Percentiles rank a stretch among this genome's conserved stretches.
phyloP scores from a whole-genome alignment of 2,888 invertebrate genomes.

The Campoplex capitator region DNA sequence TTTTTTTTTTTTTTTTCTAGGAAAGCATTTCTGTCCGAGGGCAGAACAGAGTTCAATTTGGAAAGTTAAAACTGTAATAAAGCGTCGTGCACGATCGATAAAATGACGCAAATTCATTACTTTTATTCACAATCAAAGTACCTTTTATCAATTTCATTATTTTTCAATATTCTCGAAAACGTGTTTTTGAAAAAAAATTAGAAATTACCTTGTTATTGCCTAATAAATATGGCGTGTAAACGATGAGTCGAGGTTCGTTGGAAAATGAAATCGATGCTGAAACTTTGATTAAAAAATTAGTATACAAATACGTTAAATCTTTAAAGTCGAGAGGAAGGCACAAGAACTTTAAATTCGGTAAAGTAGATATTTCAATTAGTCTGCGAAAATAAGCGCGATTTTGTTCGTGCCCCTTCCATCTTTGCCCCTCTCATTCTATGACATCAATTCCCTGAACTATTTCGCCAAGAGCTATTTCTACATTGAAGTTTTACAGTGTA shows the following conservation, averaged over 20 bases:
- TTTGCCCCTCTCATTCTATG: slow-evolving; percentile 11
- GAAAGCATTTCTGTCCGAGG: background rate
- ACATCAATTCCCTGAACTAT: slow-evolving; percentile 28
- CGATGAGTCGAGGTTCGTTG: background rate
- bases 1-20: too few species aligned
- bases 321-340: background rate
- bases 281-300: background rate
- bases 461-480: slow-evolving; percentile 21
- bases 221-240: background rate
- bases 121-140: background rate
- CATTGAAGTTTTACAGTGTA: slow-evolving; percentile 16
- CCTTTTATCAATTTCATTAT: too few species aligned
- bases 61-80: background rate
- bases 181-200: too few species aligned
- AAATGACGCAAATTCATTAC: background rate
- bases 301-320: background rate
- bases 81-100: background rate
- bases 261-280: background rate
- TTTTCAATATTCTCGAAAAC: too few species aligned
- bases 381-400: slow-evolving; percentile 10
- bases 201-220: background rate
- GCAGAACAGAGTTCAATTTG: background rate
- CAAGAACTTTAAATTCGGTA: slow-evolving; percentile 2
- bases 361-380: background rate
- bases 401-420: background rate